A percentile compares a stretch with the other conserved stretches of the same genome.
phyloP scores from a whole-genome alignment of 1,140 invertebrate genomes.

The Drosophila dunni region DNA sequence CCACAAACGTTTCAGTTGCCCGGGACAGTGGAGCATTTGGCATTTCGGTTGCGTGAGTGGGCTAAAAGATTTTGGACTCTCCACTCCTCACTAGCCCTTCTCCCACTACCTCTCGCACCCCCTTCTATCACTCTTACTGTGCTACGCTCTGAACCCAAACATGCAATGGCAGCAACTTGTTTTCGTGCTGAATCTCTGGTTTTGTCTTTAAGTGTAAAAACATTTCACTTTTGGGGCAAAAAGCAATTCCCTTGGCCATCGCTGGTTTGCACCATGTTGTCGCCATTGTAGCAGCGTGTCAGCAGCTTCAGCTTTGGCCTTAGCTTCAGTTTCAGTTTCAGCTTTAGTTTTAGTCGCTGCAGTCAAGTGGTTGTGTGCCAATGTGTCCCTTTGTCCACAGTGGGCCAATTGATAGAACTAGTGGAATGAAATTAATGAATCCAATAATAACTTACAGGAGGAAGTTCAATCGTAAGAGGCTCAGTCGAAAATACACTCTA shows the following conservation, averaged over 20 bases:
- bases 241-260: constrained; percentile 55
- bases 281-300: constrained; percentile 75
- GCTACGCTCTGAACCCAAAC: constrained; percentile 16
- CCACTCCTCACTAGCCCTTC: background rate
- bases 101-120: background rate
- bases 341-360: constrained; percentile 47
- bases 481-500: too few species aligned
- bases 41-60: constrained; percentile 45
- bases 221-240: constrained; percentile 76
- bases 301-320: constrained; percentile 48
- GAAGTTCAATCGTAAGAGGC: too few species aligned
- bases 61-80: constrained; percentile 49
- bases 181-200: constrained; percentile 72
- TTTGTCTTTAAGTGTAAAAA: constrained; percentile 83
- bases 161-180: constrained; percentile 48
- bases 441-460: too few species aligned
- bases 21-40: constrained; percentile 18
- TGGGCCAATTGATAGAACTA: too few species aligned
- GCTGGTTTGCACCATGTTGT: constrained; percentile 68
- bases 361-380: constrained; percentile 67
- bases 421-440: too few species aligned
- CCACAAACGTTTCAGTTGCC: constrained; percentile 75
- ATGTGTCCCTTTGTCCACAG: constrained; percentile 11
- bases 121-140: background rate
- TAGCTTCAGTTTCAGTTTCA: background rate